phyloP scores from a whole-genome alignment of 2,113 vertebrate species.

The Orientallactaga bullata region DNA sequence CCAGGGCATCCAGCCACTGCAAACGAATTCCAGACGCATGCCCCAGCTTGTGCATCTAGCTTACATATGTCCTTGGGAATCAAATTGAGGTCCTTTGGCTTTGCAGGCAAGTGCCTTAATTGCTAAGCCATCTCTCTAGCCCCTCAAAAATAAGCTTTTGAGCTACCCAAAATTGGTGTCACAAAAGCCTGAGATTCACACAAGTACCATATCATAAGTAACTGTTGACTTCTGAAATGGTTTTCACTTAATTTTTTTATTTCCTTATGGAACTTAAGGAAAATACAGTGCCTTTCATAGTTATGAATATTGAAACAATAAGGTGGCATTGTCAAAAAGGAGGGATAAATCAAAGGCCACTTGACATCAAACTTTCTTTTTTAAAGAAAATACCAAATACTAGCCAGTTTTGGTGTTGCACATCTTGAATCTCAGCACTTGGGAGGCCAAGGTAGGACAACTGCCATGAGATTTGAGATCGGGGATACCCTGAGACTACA shows the following conservation, averaged over 20 bases:
- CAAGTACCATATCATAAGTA: not conserved
- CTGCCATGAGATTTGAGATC: too few relatives aligned
- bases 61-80: too few relatives aligned
- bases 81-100: too few relatives aligned
- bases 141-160: not conserved
- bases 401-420: not conserved
- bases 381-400: slow-evolving; percentile 39
- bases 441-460: too few relatives aligned
- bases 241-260: slow-evolving; percentile 31
- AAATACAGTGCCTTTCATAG: not conserved
- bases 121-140: too few relatives aligned
- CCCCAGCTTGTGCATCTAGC: too few relatives aligned
- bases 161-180: slow-evolving; percentile 4
- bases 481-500: too few relatives aligned
- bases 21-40: too few relatives aligned
- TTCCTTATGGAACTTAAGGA: not conserved
- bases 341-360: not conserved
- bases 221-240: not conserved
- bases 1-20: too few relatives aligned
- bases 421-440: too few relatives aligned
- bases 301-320: not conserved
- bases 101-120: too few relatives aligned
- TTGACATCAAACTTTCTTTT: not conserved
- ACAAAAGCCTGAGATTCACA: not conserved
- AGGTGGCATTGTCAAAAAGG: not conserved